Conservation (phyloP, 2,113 vertebrate species). For the Atherinomorus stipes region DNA sequence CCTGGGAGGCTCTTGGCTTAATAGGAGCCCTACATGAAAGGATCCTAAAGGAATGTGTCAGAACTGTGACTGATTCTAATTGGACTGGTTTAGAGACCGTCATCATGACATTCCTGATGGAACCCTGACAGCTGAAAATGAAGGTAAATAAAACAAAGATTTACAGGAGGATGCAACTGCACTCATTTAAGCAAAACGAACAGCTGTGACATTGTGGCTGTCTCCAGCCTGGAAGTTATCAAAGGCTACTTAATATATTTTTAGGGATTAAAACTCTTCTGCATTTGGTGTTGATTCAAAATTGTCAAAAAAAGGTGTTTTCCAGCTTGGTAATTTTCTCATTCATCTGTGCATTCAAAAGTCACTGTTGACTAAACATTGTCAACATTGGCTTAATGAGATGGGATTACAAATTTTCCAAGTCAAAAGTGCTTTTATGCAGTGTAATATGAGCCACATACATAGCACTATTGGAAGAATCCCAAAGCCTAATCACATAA, state of each 20-base stretch:
- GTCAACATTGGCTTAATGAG: conserved; percentile 63
- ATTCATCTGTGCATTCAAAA: conserved; percentile 45
- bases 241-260: conserved; percentile 26
- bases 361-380: conserved; percentile 63
- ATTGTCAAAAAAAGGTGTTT: conserved; percentile 48
- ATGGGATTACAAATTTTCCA: conserved; percentile 43
- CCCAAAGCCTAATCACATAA: conserved; percentile 26
- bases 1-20: not conserved
- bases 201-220: conserved; percentile 46
- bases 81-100: conserved; percentile 29
- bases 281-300: conserved; percentile 21
- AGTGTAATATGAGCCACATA: conserved; percentile 43
- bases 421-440: conserved; percentile 57
- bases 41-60: conserved; percentile 26
- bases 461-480: conserved; percentile 23
- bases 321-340: conserved; percentile 50
- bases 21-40: not conserved
- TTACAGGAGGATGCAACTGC: conserved; percentile 15
- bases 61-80: conserved; percentile 50
- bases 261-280: not conserved
- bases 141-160: too few species aligned
- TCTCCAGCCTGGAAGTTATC: conserved; percentile 34
- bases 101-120: conserved; percentile 20
- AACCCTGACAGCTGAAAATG: conserved; percentile 24
- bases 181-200: conserved; percentile 42